Evolutionary conservation across 2,888 invertebrate genomes (phyloP).

Genomic region (Chaetogeoica ovagalla): DNA sequence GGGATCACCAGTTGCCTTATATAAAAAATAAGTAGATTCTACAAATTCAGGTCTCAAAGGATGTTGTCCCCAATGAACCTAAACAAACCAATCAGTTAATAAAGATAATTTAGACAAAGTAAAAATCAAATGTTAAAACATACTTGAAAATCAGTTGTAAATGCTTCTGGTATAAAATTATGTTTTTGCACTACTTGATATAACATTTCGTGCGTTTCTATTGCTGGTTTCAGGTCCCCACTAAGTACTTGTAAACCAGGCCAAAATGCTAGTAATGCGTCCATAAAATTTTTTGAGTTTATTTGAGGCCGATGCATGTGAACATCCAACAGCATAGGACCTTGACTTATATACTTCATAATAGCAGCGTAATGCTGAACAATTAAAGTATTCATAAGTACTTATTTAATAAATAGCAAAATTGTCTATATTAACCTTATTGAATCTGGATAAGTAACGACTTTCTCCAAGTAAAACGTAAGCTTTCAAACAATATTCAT

Average conservation of each 20-base stretch:
- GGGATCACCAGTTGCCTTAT: slow-evolving; percentile 91
- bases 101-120: neutral
- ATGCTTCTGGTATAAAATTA: slow-evolving; percentile 97
- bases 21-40: slow-evolving; percentile 96
- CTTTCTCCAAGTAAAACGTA: slow-evolving; percentile 94
- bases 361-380: slow-evolving; percentile 88
- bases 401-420: neutral
- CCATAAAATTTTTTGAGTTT: slow-evolving; percentile 95
- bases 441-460: slow-evolving; percentile 90
- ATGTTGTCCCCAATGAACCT: slow-evolving; percentile 98
- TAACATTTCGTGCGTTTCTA: slow-evolving; percentile 99
- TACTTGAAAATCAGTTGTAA: slow-evolving; percentile 93
- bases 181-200: slow-evolving; percentile 98
- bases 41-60: slow-evolving; percentile 95
- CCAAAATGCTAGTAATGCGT: slow-evolving; percentile 96
- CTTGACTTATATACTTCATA: slow-evolving; percentile 95
- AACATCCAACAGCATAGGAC: slow-evolving; percentile 93
- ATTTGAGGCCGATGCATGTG: slow-evolving; percentile 95
- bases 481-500: slow-evolving; percentile 96
- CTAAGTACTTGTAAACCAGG: slow-evolving; percentile 87
- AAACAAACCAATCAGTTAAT: slow-evolving; percentile 52
- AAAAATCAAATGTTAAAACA: neutral
- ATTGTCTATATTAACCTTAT: slow-evolving; percentile 61
- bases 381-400: slow-evolving; percentile 29
- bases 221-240: slow-evolving; percentile 94